These are phyloP conservation scores for Halcyon leucocephala DNA, from an alignment of 2,797 vertebrate genomes.

Conservation along the genomic window DNA sequence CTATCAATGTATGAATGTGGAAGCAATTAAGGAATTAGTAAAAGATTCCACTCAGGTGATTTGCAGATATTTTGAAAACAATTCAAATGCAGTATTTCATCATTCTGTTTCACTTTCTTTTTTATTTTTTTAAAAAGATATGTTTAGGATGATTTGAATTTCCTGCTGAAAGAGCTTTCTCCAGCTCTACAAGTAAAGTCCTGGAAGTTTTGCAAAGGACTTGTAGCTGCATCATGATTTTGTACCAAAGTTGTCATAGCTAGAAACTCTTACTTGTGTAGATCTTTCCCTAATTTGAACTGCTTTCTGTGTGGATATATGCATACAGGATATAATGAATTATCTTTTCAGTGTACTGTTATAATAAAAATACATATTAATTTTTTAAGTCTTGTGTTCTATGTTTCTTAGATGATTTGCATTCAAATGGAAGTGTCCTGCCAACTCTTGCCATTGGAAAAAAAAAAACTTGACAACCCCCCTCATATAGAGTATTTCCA, in stretches of 20 bases:
- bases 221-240: neutral
- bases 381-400: neutral
- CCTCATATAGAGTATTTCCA: neutral
- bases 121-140: neutral
- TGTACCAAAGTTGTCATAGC: neutral
- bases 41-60: neutral
- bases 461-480: neutral
- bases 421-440: neutral
- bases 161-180: neutral
- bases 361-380: neutral
- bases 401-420: neutral
- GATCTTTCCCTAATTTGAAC: neutral
- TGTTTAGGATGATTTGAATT: neutral
- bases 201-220: neutral
- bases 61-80: neutral
- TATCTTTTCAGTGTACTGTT: neutral
- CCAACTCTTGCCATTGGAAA: neutral
- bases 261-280: neutral
- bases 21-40: neutral
- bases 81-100: neutral
- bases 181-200: neutral
- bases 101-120: neutral
- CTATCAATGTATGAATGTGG: neutral
- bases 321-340: neutral
- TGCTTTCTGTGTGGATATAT: neutral